Percentiles rank a stretch among this genome's conserved stretches.
Evolutionary conservation across 2,888 invertebrate species (phyloP).

Genomic region (Norana najaformis): DNA sequence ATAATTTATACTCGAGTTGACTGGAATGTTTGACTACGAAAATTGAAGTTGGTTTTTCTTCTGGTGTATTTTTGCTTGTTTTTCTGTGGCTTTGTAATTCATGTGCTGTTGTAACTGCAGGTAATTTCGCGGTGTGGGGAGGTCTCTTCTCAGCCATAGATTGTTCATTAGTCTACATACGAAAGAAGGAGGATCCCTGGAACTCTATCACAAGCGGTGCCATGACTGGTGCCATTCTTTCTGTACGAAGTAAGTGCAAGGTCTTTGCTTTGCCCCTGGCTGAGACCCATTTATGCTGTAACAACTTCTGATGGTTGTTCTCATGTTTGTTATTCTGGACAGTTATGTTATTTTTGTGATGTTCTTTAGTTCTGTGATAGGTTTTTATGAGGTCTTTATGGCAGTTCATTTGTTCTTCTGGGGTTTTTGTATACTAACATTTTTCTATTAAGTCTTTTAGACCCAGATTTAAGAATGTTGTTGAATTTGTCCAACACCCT

Average conservation of each 20-base stretch:
- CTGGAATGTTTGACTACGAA: conserved; percentile 16
- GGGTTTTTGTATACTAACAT: neutral
- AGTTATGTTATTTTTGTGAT: neutral
- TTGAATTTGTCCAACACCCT: neutral
- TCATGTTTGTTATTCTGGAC: neutral
- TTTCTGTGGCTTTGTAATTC: neutral
- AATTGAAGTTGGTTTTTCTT: neutral
- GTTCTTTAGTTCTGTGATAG: too few species aligned
- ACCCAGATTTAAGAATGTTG: too few species aligned
- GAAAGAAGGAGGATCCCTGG: conserved; percentile 98
- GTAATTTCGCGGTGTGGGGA: conserved; percentile 98
- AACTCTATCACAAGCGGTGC: conserved; percentile 75
- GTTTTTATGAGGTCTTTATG: too few species aligned
- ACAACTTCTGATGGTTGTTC: neutral
- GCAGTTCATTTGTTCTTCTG: neutral
- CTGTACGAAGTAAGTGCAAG: conserved; percentile 75
- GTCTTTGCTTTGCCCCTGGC: neutral
- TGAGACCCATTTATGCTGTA: neutral
- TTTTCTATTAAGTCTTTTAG: neutral
- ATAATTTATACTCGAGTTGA: neutral
- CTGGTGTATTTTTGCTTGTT: neutral
- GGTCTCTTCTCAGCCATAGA: conserved; percentile 97
- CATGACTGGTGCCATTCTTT: conserved; percentile 90
- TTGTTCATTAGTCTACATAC: conserved; percentile 85
- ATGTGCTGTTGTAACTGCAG: conserved; percentile 47